Percentiles rank a stretch among this genome's conserved stretches.
Evolutionary conservation across 2,888 invertebrate species (phyloP).

Genomic region (Periphyllus acericola): DNA sequence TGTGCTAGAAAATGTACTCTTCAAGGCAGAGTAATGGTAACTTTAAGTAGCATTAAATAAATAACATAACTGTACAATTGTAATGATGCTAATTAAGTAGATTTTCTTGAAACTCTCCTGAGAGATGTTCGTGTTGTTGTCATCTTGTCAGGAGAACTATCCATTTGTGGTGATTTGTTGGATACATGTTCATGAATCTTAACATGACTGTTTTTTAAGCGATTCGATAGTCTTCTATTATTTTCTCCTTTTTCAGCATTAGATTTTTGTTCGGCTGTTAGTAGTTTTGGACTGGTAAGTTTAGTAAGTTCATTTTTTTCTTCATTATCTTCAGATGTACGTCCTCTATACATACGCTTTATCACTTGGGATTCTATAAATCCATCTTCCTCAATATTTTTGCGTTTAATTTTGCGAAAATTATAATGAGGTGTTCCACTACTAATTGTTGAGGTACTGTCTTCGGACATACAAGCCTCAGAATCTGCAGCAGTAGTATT

Average conservation of each 20-base stretch:
- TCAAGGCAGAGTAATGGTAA: conserved; percentile 53
- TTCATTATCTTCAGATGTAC: conserved; percentile 33
- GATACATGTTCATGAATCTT: conserved; percentile 30
- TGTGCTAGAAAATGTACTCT: conserved; percentile 32
- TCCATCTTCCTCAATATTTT: conserved; percentile 53
- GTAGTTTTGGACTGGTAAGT: background rate
- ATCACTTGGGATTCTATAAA: conserved; percentile 60
- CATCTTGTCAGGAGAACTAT: background rate
- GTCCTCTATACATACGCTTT: conserved; percentile 58
- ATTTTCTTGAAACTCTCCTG: conserved; percentile 46
- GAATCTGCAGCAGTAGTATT: conserved; percentile 42
- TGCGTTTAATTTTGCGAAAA: conserved; percentile 57
- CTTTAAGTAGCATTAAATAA: conserved; percentile 42
- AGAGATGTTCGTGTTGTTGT: conserved; percentile 25
- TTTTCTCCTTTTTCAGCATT: conserved; percentile 5
- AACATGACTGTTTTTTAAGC: conserved; percentile 33
- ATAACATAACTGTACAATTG: background rate
- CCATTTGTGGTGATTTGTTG: conserved; percentile 34
- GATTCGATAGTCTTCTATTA: conserved; percentile 51
- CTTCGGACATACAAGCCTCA: conserved; percentile 56
- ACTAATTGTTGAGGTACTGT: conserved; percentile 56
- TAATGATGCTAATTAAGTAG: conserved; percentile 15
- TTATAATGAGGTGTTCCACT: conserved; percentile 58
- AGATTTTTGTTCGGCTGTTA: conserved; percentile 29
- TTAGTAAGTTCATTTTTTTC: conserved; percentile 44